Evolutionary conservation across 2,797 vertebrate species (phyloP).

Genomic region (Tympanoctomys barrerae): DNA sequence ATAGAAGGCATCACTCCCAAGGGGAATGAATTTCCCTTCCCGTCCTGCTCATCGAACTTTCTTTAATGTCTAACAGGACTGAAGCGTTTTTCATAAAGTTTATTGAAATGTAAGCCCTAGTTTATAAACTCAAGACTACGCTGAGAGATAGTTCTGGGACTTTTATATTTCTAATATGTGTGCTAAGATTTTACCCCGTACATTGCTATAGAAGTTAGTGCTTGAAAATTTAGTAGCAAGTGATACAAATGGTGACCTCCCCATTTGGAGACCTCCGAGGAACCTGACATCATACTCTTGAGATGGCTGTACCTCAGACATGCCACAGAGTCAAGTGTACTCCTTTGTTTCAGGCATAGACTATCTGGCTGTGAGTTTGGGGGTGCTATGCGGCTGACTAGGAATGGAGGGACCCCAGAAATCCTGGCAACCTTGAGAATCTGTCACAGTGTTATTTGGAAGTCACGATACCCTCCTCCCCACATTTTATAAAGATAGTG

Average conservation of each 20-base stretch:
- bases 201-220: neutral
- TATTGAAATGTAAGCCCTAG: neutral
- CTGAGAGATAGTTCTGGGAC: conserved; percentile 21
- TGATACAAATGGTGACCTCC: conserved; percentile 12
- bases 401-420: neutral
- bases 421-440: neutral
- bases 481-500: neutral
- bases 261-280: conserved; percentile 4
- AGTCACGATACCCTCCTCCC: neutral
- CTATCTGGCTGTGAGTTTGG: neutral
- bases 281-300: neutral
- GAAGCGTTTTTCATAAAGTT: neutral
- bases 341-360: neutral
- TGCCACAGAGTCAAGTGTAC: neutral
- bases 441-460: neutral
- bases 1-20: neutral
- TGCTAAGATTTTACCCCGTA: neutral
- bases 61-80: neutral
- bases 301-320: neutral
- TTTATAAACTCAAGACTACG: neutral
- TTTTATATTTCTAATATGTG: neutral
- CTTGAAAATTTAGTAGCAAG: conserved; percentile 43
- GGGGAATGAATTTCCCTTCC: neutral
- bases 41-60: neutral
- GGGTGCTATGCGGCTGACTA: neutral